A percentile compares a stretch with the other conserved stretches of the same genome.
phyloP scores from a whole-genome alignment of 2,888 invertebrate genomes.

The Hypomecis atomaria region DNA sequence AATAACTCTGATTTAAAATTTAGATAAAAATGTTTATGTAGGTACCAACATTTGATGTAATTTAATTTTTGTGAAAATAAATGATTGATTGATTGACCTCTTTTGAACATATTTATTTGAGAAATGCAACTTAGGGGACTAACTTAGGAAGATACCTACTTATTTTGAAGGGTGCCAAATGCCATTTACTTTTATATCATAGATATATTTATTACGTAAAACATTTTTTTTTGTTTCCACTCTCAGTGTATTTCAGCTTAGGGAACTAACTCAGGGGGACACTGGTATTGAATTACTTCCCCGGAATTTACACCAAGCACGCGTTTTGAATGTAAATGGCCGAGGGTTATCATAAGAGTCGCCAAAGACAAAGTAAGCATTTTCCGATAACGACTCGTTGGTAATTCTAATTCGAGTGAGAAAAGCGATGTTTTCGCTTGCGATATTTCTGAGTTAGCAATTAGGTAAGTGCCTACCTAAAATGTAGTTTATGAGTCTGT shows the following conservation, averaged over 20 bases:
- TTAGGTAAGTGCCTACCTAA: no score
- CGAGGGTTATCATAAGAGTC: constrained; percentile 55
- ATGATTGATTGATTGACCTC: no score
- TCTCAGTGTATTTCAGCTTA: constrained; percentile 6
- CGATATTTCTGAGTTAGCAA: background rate
- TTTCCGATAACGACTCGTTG: constrained; percentile 54
- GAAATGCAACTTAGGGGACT: no score
- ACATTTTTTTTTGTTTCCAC: background rate
- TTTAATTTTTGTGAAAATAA: no score
- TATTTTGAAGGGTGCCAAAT: background rate
- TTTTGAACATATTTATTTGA: no score
- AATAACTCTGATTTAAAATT: no score
- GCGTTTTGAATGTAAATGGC: constrained; percentile 57
- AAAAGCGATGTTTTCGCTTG: background rate
- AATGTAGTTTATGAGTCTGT: no score
- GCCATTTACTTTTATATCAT: background rate
- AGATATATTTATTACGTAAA: background rate
- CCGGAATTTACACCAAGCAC: constrained; percentile 56
- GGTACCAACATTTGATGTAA: no score
- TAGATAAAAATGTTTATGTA: no score
- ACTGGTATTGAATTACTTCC: constrained; percentile 43
- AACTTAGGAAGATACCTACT: no score
- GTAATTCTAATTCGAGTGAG: constrained; percentile 53
- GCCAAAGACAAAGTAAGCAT: constrained; percentile 59
- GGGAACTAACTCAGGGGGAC: constrained; percentile 32